phyloP scores from a whole-genome alignment of 2,797 vertebrate genomes.

The Mormyrus hasselquistii region DNA sequence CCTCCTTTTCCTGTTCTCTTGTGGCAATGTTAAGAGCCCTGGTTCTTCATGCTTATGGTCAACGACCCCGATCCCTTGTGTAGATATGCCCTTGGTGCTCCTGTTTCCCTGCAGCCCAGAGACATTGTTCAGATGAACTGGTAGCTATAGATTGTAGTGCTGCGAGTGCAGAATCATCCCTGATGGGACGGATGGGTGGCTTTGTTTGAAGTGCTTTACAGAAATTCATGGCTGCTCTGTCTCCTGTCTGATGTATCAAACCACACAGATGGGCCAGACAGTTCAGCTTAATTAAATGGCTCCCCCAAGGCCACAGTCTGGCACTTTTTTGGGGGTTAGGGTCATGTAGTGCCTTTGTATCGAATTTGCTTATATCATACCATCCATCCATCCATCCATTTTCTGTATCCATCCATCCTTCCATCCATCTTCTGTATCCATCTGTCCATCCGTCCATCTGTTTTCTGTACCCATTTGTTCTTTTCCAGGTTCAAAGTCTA shows the following conservation, averaged over 20 bases:
- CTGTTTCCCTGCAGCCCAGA: background rate
- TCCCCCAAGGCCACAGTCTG: too few species aligned
- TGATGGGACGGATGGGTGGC: background rate
- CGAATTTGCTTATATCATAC: background rate
- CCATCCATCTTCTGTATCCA: background rate
- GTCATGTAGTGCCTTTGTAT: background rate
- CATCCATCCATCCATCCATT: background rate
- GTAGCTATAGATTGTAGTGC: background rate
- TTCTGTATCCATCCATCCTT: background rate
- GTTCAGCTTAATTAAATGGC: background rate
- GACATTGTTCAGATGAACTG: background rate
- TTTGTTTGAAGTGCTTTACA: background rate
- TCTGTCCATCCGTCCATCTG: background rate
- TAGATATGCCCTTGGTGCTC: background rate
- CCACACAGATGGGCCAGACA: background rate
- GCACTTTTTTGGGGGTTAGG: background rate
- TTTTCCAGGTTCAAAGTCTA: background rate
- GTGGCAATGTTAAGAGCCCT: background rate
- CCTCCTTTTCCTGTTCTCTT: background rate
- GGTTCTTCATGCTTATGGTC: background rate
- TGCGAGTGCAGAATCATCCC: background rate
- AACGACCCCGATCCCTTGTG: background rate
- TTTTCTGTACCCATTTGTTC: background rate
- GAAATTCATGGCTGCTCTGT: background rate
- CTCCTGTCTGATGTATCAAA: background rate